phyloP scores from a whole-genome alignment of 2,797 vertebrate genomes.

The Artibeus jamaicensis region DNA sequence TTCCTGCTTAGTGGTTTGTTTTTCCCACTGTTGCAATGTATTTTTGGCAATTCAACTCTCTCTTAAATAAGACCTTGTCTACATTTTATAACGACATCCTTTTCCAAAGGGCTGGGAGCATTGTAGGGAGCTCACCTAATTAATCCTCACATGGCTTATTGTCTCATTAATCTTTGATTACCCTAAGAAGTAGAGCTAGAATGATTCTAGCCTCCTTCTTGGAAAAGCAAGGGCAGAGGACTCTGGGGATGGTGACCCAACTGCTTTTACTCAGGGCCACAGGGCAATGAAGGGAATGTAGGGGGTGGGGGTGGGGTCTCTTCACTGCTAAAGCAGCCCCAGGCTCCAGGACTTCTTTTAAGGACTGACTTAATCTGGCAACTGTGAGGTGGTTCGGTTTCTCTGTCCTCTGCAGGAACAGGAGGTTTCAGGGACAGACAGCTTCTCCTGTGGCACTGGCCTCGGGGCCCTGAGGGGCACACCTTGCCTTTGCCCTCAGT shows the following conservation, averaged over 20 bases:
- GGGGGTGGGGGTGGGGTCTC: background rate
- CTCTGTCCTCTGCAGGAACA: background rate
- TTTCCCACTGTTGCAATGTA: background rate
- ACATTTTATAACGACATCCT: constrained; percentile 12
- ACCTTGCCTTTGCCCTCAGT: background rate
- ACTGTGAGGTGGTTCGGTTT: background rate
- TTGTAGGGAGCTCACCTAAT: constrained; percentile 36
- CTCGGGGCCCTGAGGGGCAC: background rate
- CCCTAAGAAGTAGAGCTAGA: constrained; percentile 26
- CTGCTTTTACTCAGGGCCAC: background rate
- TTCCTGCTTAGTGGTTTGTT: background rate
- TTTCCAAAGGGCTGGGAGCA: background rate
- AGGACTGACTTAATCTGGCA: background rate
- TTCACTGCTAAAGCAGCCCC: background rate
- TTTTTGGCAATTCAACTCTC: constrained; percentile 57
- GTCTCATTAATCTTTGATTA: constrained; percentile 60
- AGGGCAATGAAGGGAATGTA: background rate
- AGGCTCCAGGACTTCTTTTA: background rate
- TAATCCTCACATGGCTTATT: constrained; percentile 40
- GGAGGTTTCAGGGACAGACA: background rate
- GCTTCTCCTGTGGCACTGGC: background rate
- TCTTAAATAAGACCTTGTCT: constrained; percentile 40
- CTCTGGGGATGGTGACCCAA: background rate
- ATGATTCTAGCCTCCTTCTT: background rate
- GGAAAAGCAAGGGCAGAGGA: background rate